phyloP scores from a whole-genome alignment of 2,888 invertebrate species.

The Nemapogon koenigi region DNA sequence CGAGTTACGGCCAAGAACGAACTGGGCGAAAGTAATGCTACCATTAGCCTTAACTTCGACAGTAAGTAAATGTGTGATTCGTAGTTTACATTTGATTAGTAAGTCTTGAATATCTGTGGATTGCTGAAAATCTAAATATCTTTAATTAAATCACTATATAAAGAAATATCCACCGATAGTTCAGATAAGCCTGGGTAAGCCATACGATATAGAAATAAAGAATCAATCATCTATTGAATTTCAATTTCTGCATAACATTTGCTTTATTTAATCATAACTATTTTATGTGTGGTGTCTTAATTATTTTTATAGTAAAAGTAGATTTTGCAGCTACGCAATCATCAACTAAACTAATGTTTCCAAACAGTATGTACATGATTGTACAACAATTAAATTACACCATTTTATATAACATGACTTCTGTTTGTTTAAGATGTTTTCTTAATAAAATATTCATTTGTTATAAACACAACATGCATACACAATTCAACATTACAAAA shows the following conservation, averaged over 20 bases:
- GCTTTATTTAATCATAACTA: too few species aligned
- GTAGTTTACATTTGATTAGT: too few species aligned
- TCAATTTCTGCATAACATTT: too few species aligned
- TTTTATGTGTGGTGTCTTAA: too few species aligned
- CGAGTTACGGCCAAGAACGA: conserved; percentile 97
- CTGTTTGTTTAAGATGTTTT: conserved; percentile 51
- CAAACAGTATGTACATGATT: conserved; percentile 39
- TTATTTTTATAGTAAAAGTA: too few species aligned
- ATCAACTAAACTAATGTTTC: conserved; percentile 49
- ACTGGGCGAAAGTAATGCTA: conserved; percentile 96
- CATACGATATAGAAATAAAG: too few species aligned
- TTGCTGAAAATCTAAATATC: too few species aligned
- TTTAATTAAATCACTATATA: too few species aligned
- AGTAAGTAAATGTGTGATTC: conserved; percentile 74
- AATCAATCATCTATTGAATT: too few species aligned
- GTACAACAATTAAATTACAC: conserved; percentile 32
- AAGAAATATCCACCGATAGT: too few species aligned
- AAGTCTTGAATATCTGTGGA: too few species aligned
- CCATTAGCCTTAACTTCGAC: conserved; percentile 97
- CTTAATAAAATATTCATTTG: conserved; percentile 26
- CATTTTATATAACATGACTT: conserved; percentile 18
- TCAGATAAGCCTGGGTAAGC: too few species aligned
- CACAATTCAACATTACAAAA: background rate
- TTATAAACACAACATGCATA: background rate
- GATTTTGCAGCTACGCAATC: conserved; percentile 47